These are phyloP conservation scores for Molothrus ater DNA, from an alignment of 2,797 vertebrate genomes.

Conservation along the genomic window DNA sequence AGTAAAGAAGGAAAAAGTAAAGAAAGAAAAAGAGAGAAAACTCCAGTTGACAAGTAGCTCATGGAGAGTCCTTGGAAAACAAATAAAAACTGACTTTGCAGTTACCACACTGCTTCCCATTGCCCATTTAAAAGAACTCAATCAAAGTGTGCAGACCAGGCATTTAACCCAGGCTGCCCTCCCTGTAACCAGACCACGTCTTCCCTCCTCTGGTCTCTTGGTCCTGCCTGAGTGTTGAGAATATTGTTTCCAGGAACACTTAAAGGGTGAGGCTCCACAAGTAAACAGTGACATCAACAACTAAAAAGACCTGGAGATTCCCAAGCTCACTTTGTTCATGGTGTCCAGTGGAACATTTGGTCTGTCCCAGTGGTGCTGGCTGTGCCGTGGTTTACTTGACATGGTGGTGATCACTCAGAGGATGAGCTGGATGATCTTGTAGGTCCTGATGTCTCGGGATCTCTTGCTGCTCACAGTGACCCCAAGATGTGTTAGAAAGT, in stretches of 20 bases:
- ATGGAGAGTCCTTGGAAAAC: not conserved
- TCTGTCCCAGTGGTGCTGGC: not conserved
- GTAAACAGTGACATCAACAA: not conserved
- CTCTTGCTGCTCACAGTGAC: no score
- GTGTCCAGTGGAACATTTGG: not conserved
- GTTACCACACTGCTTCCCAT: not conserved
- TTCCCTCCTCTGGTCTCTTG: not conserved
- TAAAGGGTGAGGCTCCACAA: not conserved
- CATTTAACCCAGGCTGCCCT: not conserved
- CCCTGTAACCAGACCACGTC: not conserved
- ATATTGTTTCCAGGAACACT: not conserved
- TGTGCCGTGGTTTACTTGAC: accelerated
- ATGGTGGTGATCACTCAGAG: not conserved
- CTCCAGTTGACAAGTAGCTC: not conserved
- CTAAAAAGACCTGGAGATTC: not conserved
- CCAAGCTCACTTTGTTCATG: not conserved
- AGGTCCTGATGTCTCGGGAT: no score
- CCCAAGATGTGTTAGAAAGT: no score
- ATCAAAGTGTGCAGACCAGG: not conserved
- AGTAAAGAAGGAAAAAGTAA: no score
- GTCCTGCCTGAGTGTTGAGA: not conserved
- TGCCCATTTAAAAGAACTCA: not conserved
- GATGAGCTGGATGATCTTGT: no score
- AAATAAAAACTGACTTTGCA: not conserved
- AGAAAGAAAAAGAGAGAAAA: accelerated